Conservation (phyloP, 2,888 invertebrate genomes). For the Deilephila porcellus region DNA sequence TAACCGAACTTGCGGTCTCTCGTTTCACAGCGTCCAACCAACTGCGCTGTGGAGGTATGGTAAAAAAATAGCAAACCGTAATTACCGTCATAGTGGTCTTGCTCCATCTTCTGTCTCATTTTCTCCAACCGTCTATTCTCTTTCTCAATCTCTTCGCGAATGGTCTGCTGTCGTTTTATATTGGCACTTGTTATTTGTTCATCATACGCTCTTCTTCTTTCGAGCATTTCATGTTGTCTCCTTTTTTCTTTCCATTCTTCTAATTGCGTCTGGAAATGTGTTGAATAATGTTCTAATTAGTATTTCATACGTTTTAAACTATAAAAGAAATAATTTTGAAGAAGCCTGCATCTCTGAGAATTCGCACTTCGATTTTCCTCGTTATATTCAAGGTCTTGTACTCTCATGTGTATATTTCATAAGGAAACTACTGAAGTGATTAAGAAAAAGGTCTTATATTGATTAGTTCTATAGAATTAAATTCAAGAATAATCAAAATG, state of each 20-base stretch:
- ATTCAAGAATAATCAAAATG: not conserved
- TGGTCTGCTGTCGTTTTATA: slow-evolving; percentile 60
- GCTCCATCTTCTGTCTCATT: slow-evolving; percentile 72
- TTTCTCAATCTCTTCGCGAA: slow-evolving; percentile 66
- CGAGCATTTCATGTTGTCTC: slow-evolving; percentile 65
- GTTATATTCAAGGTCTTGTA: too few relatives aligned
- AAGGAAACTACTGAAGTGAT: too few relatives aligned
- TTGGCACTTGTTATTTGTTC: slow-evolving; percentile 74
- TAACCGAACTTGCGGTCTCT: too few relatives aligned
- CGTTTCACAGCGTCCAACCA: too few relatives aligned
- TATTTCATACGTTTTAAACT: too few relatives aligned
- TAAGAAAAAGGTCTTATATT: too few relatives aligned
- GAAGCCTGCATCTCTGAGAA: too few relatives aligned
- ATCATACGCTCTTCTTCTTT: slow-evolving; percentile 68
- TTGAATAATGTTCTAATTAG: too few relatives aligned
- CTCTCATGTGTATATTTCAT: too few relatives aligned
- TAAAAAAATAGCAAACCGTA: not conserved
- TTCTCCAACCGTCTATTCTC: slow-evolving; percentile 68
- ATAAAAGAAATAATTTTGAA: too few relatives aligned
- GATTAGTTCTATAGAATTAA: too few relatives aligned
- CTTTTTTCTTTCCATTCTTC: slow-evolving; percentile 57
- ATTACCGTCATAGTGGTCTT: slow-evolving; percentile 71
- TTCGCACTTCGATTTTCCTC: too few relatives aligned
- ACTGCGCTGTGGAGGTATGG: not conserved
- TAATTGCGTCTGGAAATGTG: slow-evolving; percentile 58